Percentiles rank a stretch among this genome's conserved stretches.
Conservation (phyloP, 2,888 invertebrate genomes). For the Stratiomys singularior region DNA sequence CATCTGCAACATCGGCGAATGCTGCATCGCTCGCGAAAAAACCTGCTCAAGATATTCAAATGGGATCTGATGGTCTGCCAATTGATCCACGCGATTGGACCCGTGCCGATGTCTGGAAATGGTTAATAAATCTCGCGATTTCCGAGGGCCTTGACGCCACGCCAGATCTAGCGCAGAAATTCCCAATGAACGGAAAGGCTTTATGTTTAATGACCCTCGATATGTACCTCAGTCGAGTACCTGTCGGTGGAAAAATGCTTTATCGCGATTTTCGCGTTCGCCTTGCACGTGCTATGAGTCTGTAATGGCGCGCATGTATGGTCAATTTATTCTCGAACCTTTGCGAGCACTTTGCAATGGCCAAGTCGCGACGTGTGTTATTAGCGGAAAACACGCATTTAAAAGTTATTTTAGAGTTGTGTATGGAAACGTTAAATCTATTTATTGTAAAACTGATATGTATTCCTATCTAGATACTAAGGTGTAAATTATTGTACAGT, state of each 20-base stretch:
- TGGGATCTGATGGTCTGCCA: conserved; percentile 62
- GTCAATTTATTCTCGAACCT: neutral
- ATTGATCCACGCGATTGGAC: conserved; percentile 79
- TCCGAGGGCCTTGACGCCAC: conserved; percentile 65
- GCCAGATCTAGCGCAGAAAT: conserved; percentile 67
- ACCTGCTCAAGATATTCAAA: conserved; percentile 54
- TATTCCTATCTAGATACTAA: conserved; percentile 29
- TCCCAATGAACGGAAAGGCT: conserved; percentile 85
- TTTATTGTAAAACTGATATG: conserved; percentile 24
- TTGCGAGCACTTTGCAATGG: conserved; percentile 2
- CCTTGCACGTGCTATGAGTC: conserved; percentile 74
- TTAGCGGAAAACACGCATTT: neutral
- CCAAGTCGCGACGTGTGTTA: neutral
- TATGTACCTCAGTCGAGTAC: conserved; percentile 79
- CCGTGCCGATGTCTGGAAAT: conserved; percentile 74
- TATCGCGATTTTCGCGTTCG: conserved; percentile 78
- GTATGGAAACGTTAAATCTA: conserved; percentile 8
- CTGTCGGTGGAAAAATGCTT: conserved; percentile 73
- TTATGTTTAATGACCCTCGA: conserved; percentile 80
- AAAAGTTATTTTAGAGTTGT: conserved; percentile 4
- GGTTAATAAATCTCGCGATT: conserved; percentile 72
- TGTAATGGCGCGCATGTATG: conserved; percentile 57
- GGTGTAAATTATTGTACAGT: conserved; percentile 41
- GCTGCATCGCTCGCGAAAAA: conserved; percentile 51
- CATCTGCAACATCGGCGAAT: conserved; percentile 50